These are phyloP conservation scores for Dascillus cervinus DNA, from an alignment of 2,888 invertebrate genomes.

Conservation along the genomic window DNA sequence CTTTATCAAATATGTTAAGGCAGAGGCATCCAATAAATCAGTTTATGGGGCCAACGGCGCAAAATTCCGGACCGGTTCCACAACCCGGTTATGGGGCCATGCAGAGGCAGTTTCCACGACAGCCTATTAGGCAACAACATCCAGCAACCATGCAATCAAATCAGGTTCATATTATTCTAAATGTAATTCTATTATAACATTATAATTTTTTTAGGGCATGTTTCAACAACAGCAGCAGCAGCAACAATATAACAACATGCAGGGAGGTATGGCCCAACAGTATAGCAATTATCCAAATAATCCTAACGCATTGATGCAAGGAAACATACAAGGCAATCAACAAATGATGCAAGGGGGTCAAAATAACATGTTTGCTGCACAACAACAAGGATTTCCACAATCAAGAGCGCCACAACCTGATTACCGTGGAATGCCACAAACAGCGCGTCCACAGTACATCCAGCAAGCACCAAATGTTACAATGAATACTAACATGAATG, in stretches of 20 bases:
- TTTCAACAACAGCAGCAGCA: slow-evolving; percentile 49
- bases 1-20: slow-evolving; percentile 76
- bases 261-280: slow-evolving; percentile 53
- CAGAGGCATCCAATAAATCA: slow-evolving; percentile 62
- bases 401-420: slow-evolving; percentile 40
- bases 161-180: slow-evolving; percentile 25
- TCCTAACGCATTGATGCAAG: slow-evolving; percentile 36
- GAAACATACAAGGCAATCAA: slow-evolving; percentile 33
- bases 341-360: slow-evolving; percentile 35
- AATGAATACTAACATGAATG: slow-evolving; percentile 76
- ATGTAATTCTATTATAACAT: neutral
- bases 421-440: slow-evolving; percentile 39
- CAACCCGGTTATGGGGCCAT: slow-evolving; percentile 41
- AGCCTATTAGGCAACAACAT: slow-evolving; percentile 41
- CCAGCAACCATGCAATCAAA: slow-evolving; percentile 38
- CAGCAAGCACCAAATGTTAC: slow-evolving; percentile 78
- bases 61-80: slow-evolving; percentile 31
- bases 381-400: slow-evolving; percentile 49
- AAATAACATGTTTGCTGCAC: slow-evolving; percentile 38
- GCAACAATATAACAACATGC: slow-evolving; percentile 54
- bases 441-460: slow-evolving; percentile 58
- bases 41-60: slow-evolving; percentile 33
- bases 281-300: slow-evolving; percentile 55
- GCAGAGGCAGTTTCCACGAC: slow-evolving; percentile 45
- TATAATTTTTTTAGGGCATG: slow-evolving; percentile 40